Evolutionary conservation across 2,113 vertebrate genomes (phyloP).

Genomic region (Galeopterus variegatus): DNA sequence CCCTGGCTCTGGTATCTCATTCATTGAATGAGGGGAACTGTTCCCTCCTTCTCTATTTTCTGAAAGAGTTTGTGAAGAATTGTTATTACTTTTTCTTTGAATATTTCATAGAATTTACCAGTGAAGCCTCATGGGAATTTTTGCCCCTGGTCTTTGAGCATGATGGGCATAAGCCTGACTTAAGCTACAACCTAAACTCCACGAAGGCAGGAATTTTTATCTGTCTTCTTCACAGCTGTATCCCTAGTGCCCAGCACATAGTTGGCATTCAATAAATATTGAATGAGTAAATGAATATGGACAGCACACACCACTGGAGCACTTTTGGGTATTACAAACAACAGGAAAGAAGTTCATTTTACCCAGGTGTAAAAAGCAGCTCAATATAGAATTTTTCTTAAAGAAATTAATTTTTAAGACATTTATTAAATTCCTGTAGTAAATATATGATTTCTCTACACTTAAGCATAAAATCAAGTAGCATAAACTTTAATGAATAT

Average conservation of each 20-base stretch:
- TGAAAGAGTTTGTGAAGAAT: constrained; percentile 31
- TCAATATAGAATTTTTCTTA: constrained; percentile 26
- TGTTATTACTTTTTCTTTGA: neutral
- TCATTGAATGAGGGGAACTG: neutral
- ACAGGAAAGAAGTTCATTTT: constrained; percentile 30
- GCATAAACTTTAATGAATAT: constrained; percentile 39
- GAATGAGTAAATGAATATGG: neutral
- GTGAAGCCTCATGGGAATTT: neutral
- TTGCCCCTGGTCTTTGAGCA: neutral
- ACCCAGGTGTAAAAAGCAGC: neutral
- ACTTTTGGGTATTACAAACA: neutral
- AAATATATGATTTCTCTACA: constrained; percentile 4
- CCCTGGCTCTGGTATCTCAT: constrained; percentile 42
- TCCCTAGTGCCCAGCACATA: neutral
- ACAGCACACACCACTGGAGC: neutral
- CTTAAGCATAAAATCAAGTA: constrained; percentile 61
- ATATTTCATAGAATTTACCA: constrained; percentile 23
- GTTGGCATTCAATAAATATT: neutral
- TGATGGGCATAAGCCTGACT: neutral
- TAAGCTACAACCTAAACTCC: neutral
- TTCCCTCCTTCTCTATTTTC: neutral
- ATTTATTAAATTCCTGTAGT: constrained; percentile 37
- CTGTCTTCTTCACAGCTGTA: neutral
- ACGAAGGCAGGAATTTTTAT: neutral
- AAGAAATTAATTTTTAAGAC: constrained; percentile 15